A percentile compares a stretch with the other conserved stretches of the same genome.
Evolutionary conservation across 2,113 vertebrate genomes (phyloP).

Genomic region (Indri indri): DNA sequence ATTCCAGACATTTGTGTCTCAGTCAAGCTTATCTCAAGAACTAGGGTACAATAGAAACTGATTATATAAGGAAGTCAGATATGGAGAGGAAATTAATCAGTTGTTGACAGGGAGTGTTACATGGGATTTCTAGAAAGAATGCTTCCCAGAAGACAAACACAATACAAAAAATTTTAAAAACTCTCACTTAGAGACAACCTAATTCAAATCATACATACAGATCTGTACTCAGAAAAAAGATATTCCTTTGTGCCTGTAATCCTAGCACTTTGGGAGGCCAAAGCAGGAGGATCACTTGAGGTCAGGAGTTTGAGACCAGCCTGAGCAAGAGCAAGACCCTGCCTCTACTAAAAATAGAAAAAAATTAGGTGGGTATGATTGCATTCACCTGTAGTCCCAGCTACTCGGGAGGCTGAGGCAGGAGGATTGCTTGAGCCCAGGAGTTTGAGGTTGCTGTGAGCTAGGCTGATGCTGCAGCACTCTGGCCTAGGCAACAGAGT

Average conservation of each 20-base stretch:
- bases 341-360: too few relatives aligned
- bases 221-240: not conserved
- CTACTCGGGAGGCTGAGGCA: too few relatives aligned
- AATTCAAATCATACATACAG: not conserved
- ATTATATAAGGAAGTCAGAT: not conserved
- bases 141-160: constrained; percentile 13
- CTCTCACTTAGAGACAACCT: not conserved
- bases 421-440: too few relatives aligned
- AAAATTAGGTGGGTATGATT: too few relatives aligned
- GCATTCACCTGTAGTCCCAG: too few relatives aligned
- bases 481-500: too few relatives aligned
- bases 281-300: too few relatives aligned
- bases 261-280: too few relatives aligned
- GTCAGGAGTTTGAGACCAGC: too few relatives aligned
- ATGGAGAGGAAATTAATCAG: not conserved
- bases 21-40: constrained; percentile 1
- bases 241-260: not conserved
- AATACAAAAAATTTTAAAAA: not conserved
- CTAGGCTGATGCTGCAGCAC: too few relatives aligned
- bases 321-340: too few relatives aligned
- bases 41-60: not conserved
- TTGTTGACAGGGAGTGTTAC: not conserved
- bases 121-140: not conserved
- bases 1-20: not conserved
- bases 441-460: too few relatives aligned